These are phyloP conservation scores for Forbesichthys papilliferus DNA, from an alignment of 2,113 vertebrate species.

Conservation along the genomic window DNA sequence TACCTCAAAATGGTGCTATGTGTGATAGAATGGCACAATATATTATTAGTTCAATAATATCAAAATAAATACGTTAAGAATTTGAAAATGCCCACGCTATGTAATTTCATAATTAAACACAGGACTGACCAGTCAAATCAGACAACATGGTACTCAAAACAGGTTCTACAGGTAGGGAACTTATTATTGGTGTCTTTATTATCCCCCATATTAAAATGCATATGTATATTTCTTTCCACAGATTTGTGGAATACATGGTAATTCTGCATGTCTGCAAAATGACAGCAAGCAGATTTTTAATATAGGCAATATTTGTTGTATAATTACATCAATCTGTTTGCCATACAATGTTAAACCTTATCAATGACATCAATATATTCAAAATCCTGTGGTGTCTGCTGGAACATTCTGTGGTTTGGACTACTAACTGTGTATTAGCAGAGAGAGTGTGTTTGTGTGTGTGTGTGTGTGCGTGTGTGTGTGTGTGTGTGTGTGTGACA, in stretches of 20 bases:
- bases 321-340: background rate
- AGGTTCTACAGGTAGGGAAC: background rate
- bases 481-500: constrained; percentile 38
- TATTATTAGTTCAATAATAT: too few species aligned
- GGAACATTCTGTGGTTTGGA: background rate
- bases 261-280: too few species aligned
- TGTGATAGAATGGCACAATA: too few species aligned
- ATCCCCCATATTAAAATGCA: background rate
- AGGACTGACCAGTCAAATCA: too few species aligned
- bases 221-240: too few species aligned
- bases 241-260: too few species aligned
- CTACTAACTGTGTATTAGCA: background rate
- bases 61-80: too few species aligned
- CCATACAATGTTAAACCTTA: background rate
- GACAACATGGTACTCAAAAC: background rate
- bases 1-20: too few species aligned
- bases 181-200: background rate
- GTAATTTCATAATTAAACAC: background rate
- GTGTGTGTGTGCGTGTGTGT: constrained; percentile 2
- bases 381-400: too few species aligned
- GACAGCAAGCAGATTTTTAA: too few species aligned
- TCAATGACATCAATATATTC: too few species aligned
- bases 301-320: background rate
- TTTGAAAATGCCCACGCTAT: too few species aligned
- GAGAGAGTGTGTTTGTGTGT: background rate